A percentile compares a stretch with the other conserved stretches of the same genome.
Evolutionary conservation across 2,797 vertebrate species (phyloP).

Genomic region (Ciconia nigra): DNA sequence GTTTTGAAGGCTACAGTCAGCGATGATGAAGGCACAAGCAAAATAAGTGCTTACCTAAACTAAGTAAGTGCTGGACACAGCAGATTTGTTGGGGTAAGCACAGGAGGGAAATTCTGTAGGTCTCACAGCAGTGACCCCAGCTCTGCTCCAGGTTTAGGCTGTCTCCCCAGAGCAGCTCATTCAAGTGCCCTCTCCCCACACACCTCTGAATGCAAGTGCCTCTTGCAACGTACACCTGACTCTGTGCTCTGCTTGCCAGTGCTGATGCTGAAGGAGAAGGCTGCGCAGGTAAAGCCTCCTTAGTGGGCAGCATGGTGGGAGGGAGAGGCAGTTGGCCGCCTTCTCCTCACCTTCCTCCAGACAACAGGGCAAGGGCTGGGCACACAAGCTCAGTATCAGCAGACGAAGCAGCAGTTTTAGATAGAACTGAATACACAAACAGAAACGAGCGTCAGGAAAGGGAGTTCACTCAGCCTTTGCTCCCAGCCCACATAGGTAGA

Average conservation of each 20-base stretch:
- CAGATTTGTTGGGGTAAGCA: neutral
- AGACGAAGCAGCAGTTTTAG: neutral
- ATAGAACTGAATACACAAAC: neutral
- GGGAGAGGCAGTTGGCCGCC: neutral
- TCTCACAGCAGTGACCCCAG: neutral
- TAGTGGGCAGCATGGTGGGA: neutral
- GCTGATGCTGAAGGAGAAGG: neutral
- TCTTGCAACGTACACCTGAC: neutral
- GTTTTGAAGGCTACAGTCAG: neutral
- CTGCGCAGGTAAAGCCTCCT: neutral
- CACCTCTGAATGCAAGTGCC: neutral
- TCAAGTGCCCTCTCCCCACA: neutral
- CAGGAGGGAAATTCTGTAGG: neutral
- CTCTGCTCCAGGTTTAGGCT: neutral
- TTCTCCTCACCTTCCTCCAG: neutral
- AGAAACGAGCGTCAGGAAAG: neutral
- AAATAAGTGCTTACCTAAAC: neutral
- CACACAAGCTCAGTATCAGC: rapidly evolving
- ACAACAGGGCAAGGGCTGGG: neutral
- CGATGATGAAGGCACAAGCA: neutral
- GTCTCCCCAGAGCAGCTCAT: neutral
- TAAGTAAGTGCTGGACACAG: neutral
- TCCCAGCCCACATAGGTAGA: neutral
- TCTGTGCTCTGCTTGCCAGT: neutral
- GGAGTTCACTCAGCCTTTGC: neutral